These are phyloP conservation scores for Tympanoctomys barrerae DNA, from an alignment of 2,797 vertebrate genomes.

Conservation along the genomic window DNA sequence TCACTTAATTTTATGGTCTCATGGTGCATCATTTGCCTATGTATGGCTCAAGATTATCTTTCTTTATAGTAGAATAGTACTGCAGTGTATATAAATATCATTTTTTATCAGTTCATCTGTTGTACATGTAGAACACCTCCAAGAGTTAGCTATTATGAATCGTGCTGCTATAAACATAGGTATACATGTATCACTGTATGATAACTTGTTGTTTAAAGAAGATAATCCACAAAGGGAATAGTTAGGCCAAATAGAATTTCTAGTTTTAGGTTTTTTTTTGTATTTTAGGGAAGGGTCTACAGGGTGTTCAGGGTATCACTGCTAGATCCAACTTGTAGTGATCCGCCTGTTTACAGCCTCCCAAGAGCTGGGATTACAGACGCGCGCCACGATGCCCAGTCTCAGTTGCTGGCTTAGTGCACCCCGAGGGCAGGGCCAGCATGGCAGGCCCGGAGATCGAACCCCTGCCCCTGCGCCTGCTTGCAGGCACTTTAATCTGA, in stretches of 20 bases:
- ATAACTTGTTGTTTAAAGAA: background rate
- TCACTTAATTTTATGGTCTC: background rate
- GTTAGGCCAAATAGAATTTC: background rate
- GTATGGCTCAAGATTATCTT: background rate
- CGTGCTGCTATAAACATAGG: background rate
- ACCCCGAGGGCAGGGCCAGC: no score
- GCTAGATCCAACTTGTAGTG: no score
- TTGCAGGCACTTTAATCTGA: no score
- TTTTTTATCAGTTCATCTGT: background rate
- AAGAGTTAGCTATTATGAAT: background rate
- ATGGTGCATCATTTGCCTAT: background rate
- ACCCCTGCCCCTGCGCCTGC: no score
- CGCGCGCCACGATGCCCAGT: no score
- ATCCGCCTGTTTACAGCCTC: no score
- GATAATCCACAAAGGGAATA: background rate
- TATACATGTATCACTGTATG: background rate
- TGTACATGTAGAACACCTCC: background rate
- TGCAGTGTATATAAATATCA: background rate
- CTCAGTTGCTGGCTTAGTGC: no score
- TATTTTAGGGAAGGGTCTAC: no score
- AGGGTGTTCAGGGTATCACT: no score
- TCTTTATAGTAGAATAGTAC: background rate
- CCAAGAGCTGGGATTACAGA: no score
- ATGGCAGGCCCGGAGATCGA: no score
- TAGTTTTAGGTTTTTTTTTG: background rate